Base-by-base conservation (phyloP, 2,888 invertebrate genomes). In the Agapostemon virescens region DNA sequence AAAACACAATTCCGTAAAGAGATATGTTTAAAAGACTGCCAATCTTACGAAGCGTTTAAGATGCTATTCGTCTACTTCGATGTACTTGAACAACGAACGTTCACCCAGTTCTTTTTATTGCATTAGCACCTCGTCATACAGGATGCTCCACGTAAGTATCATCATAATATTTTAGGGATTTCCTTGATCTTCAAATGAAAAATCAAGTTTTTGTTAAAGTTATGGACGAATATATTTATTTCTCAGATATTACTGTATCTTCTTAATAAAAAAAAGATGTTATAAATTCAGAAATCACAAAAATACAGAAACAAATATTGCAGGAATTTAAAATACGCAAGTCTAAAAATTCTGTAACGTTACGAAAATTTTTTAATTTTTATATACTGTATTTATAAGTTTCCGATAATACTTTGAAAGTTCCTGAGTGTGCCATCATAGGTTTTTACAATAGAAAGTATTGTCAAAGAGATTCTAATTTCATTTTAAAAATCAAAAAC, bases 61-160 rank as follows among this genome's bases (percentile, higher is more conserved):
- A 80, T 80, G 40, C 73, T 66, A 69, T 78, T 58, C 69, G 38
- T 66, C 58, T 17, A 73, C 79, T 69, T 58, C 26, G 23, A 49
- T 69, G 69, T 78, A 69, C 80, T 74, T 79, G 80, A 79, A 69
- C 38, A 45, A 79, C 40, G 69, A 77, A 73, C 45, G 79, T 23
- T 45, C 42, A 58, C 36, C 58, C 61, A 63, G 40, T 72, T 80
- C 68, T 58, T 26, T 52, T 40, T 30, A 45, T 71, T 63, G 23
- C 58, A n/a, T 36, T 66, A 68, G 45, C 66, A 66, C 20, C 20
- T 52, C 49, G 11, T 26, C 26, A 61, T 30, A 45, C 49, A 79
- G 58, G 55, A 15, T 26, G 55, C 30, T 26, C 55, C 55, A 26
- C 17, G 55, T 6, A 55, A 26, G 26, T 26, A 17, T 26, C 17